phyloP scores from a whole-genome alignment of 92 coral and sea anemone genomes.

The Epizoanthus illoricatus region DNA sequence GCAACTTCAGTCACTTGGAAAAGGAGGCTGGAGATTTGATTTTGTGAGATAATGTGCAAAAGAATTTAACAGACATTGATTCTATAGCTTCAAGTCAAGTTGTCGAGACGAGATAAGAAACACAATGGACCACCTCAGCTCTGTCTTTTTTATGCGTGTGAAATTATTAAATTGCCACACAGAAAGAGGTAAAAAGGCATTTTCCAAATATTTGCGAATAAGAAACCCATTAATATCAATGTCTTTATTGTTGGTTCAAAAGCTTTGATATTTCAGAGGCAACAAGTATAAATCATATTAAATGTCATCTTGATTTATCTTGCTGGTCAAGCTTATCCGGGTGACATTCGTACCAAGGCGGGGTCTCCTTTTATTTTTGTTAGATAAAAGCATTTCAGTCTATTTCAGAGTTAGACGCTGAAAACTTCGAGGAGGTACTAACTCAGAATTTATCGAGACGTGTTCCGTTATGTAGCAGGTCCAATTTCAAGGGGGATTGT shows the following conservation, averaged over 20 bases:
- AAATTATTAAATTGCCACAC: not conserved
- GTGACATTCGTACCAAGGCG: not conserved
- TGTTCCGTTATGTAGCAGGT: not conserved
- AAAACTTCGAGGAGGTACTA: constrained; percentile 43
- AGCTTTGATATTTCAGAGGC: no score
- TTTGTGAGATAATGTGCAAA: constrained; percentile 15
- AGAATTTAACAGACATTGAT: constrained; percentile 3
- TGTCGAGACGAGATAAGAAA: constrained; percentile 42
- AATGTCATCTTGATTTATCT: not conserved
- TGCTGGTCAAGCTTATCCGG: not conserved
- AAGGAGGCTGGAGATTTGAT: constrained; percentile 11
- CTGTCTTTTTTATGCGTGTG: not conserved
- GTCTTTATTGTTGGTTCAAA: not conserved
- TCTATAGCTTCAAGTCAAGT: constrained; percentile 10
- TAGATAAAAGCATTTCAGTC: constrained; percentile 10
- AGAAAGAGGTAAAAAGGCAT: not conserved
- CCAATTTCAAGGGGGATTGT: not conserved
- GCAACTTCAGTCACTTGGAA: constrained; percentile 16
- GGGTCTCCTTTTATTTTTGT: not conserved
- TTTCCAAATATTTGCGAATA: not conserved
- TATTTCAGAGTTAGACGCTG: constrained; percentile 6
- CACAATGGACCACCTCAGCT: constrained; percentile 32
- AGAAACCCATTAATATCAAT: not conserved
- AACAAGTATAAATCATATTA: no score
- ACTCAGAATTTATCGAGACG: not conserved